Percentiles rank a stretch among this genome's conserved stretches.
phyloP scores from a whole-genome alignment of 2,888 invertebrate species.

The Drosophila affinis region DNA sequence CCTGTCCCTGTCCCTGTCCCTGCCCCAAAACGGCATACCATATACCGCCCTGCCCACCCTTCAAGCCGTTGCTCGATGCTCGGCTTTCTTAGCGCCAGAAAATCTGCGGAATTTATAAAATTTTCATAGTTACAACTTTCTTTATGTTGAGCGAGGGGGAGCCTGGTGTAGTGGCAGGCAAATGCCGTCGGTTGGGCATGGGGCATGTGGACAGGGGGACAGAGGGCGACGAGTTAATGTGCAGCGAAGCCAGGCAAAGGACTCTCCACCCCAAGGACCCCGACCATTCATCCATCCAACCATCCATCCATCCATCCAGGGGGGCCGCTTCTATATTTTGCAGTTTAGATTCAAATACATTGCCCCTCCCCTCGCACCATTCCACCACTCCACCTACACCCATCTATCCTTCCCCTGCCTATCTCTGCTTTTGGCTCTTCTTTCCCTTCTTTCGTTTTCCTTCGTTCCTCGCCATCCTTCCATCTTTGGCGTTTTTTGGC shows the following conservation, averaged over 20 bases:
- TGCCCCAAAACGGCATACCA: slow-evolving; percentile 18
- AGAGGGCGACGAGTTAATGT: slow-evolving; percentile 66
- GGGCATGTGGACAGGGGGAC: background rate
- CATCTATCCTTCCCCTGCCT: background rate
- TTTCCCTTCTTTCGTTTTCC: background rate
- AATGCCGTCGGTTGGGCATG: background rate
- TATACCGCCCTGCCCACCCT: slow-evolving; percentile 40
- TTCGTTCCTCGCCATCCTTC: background rate
- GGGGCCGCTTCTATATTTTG: slow-evolving; percentile 63
- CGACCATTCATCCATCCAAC: background rate
- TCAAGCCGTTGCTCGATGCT: slow-evolving; percentile 33
- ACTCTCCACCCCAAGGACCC: slow-evolving; percentile 1
- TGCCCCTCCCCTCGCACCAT: slow-evolving; percentile 3
- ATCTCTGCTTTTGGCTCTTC: slow-evolving; percentile 6
- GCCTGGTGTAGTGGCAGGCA: background rate
- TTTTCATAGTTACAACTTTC: slow-evolving; percentile 81
- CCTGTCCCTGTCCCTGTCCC: background rate
- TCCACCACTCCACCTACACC: background rate
- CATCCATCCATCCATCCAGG: too few species aligned
- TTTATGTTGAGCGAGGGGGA: slow-evolving; percentile 58
- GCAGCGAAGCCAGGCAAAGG: slow-evolving; percentile 46
- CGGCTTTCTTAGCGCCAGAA: slow-evolving; percentile 74
- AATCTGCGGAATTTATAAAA: slow-evolving; percentile 81
- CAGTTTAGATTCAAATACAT: slow-evolving; percentile 79
- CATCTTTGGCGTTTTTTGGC: slow-evolving; percentile 50